These are phyloP conservation scores for Neuroscelio doddi DNA, from an alignment of 2,888 invertebrate genomes.

Conservation along the genomic window DNA sequence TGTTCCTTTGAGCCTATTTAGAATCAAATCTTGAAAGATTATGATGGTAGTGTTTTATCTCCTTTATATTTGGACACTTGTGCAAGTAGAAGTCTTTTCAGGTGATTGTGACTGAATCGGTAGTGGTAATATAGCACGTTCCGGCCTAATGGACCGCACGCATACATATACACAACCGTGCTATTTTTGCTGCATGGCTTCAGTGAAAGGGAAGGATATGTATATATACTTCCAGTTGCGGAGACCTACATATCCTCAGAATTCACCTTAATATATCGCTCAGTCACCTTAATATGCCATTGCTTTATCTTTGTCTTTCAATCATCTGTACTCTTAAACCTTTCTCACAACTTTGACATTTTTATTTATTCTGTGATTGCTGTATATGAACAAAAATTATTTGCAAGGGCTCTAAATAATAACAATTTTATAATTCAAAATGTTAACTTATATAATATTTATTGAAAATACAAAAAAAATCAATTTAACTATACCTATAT, in stretches of 20 bases:
- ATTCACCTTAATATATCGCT: slow-evolving; percentile 27
- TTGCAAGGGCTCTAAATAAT: too few species aligned
- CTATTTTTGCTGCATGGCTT: slow-evolving; percentile 52
- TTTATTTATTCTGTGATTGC: too few species aligned
- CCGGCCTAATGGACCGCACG: slow-evolving; percentile 55
- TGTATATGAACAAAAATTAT: too few species aligned
- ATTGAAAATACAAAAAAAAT: too few species aligned
- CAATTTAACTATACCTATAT: too few species aligned
- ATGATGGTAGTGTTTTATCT: slow-evolving; percentile 31
- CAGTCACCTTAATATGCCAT: slow-evolving; percentile 14
- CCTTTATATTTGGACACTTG: slow-evolving; percentile 37
- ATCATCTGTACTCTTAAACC: too few species aligned
- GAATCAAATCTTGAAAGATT: slow-evolving; percentile 19
- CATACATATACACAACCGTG: slow-evolving; percentile 33
- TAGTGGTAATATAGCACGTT: slow-evolving; percentile 50
- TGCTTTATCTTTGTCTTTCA: slow-evolving; percentile 6
- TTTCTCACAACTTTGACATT: too few species aligned
- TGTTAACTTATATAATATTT: too few species aligned
- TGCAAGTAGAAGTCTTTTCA: slow-evolving; percentile 31
- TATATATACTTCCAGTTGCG: slow-evolving; percentile 34
- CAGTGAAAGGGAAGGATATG: slow-evolving; percentile 62
- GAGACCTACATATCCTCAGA: slow-evolving; percentile 55
- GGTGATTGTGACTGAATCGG: slow-evolving; percentile 21
- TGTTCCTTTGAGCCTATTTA: slow-evolving; percentile 30
- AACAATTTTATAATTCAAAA: too few species aligned